Base-by-base conservation (phyloP, 2,113 vertebrate genomes). In the Strigops habroptila region DNA sequence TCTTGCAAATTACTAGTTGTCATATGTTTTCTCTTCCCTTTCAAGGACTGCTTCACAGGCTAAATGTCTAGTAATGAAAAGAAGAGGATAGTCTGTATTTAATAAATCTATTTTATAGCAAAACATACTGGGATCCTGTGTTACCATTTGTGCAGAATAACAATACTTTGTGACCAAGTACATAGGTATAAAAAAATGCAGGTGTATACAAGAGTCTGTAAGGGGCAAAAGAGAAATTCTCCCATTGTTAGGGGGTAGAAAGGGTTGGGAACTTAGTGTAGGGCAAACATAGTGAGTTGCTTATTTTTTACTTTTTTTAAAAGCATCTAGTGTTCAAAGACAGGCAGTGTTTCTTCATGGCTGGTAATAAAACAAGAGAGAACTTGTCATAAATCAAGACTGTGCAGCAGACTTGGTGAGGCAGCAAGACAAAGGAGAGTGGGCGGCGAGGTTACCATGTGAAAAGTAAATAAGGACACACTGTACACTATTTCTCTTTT, bases 101-200 rank as follows among this genome's bases (percentile, higher is more conserved):
- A 97, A 96, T 96, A 97, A 97, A 97, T 97, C 96, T 96, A 83
- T 88, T 95, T 95, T 94, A 91, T 87, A 93, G 82, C 59, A 96
- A 97, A 96, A 91, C 49, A 85, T 64, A 87, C 57, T 70, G 68
- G 51, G 89, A 96, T 85, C 64, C 73, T 78, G 49, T 96, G 90
- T 95, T 83, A 53, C 5, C 10, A 52, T 70, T 97, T 82, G 41
- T 59, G 23, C 75, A 63, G 46, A 94, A 91, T 48, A 96, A 57
- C 94, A 96, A 82, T 88, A 86, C 28, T 37, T 33, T 76, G 43
- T 96, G 78, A 91, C 57, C 30, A 62, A 92, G 67, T 48, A 92
- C 63, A 63, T 7, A 67, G 14, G 14, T 31, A 86, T 71, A 81
- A 71, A 63, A 86, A 33, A 12, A 5, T 90, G 81, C 70, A 46